These are phyloP conservation scores for Idaea aversata DNA, from an alignment of 2,888 invertebrate genomes.

Conservation along the genomic window DNA sequence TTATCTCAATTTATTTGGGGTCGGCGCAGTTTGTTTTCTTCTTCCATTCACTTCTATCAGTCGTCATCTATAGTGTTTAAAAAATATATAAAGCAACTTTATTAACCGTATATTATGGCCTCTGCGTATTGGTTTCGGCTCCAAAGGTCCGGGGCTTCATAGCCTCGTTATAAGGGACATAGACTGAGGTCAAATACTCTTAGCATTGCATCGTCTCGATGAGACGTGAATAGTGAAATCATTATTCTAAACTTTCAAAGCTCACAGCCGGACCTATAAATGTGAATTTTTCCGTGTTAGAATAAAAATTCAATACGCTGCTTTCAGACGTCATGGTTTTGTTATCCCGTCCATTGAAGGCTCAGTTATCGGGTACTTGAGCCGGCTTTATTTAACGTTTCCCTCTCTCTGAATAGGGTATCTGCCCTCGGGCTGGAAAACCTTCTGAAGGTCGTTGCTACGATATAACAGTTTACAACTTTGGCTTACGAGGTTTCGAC, in stretches of 20 bases:
- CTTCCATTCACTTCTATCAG: too few species aligned
- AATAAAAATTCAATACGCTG: neutral
- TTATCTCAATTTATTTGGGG: too few species aligned
- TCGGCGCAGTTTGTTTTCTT: too few species aligned
- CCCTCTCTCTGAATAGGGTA: slow-evolving; percentile 36
- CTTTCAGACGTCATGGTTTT: slow-evolving; percentile 11
- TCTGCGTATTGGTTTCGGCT: too few species aligned
- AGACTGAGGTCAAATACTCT: too few species aligned
- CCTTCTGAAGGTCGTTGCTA: slow-evolving; percentile 27
- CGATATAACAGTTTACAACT: slow-evolving; percentile 46
- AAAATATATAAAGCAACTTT: too few species aligned
- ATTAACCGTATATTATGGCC: too few species aligned
- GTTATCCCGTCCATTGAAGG: slow-evolving; percentile 32
- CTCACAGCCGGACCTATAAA: neutral
- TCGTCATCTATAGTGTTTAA: too few species aligned
- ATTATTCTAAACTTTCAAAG: neutral
- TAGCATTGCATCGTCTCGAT: too few species aligned
- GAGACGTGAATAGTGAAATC: too few species aligned
- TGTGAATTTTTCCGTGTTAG: neutral
- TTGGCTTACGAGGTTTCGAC: neutral
- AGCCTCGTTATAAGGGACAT: too few species aligned
- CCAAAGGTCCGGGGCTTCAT: too few species aligned
- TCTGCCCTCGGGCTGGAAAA: slow-evolving; percentile 25
- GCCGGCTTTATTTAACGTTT: slow-evolving; percentile 47
- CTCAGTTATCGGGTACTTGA: slow-evolving; percentile 32